A percentile compares a stretch with the other conserved stretches of the same genome.
These are phyloP conservation scores for Rhyzopertha dominica DNA, from an alignment of 1,140 invertebrate species.

Conservation along the genomic window DNA sequence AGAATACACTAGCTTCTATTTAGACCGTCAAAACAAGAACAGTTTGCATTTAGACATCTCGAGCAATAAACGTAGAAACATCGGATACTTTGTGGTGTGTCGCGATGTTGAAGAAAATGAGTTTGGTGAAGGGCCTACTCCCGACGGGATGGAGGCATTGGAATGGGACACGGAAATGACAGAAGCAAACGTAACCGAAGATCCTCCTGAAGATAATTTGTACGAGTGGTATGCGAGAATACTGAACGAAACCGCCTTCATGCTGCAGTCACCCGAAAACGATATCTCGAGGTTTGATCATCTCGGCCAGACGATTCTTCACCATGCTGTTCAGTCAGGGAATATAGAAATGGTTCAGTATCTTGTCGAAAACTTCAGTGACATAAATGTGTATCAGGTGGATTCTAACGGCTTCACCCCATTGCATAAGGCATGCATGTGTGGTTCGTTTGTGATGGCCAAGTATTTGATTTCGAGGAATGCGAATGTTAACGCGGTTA, in stretches of 20 bases:
- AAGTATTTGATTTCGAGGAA: conserved; percentile 78
- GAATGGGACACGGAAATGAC: conserved; percentile 56
- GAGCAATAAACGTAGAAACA: conserved; percentile 39
- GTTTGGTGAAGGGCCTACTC: conserved; percentile 50
- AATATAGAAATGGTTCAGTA: conserved; percentile 48
- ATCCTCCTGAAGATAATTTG: conserved; percentile 36
- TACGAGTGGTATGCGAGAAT: conserved; percentile 54
- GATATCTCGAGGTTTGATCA: conserved; percentile 47
- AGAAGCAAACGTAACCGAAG: conserved; percentile 27
- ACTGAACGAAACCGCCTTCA: conserved; percentile 49
- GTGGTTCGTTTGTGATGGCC: conserved; percentile 50
- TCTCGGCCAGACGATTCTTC: conserved; percentile 52
- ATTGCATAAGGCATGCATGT: conserved; percentile 54
- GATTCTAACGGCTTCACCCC: conserved; percentile 44
- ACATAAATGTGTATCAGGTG: conserved; percentile 37
- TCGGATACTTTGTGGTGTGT: conserved; percentile 46
- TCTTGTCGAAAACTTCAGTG: conserved; percentile 32
- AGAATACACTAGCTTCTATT: conserved; percentile 33
- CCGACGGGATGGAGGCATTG: conserved; percentile 56
- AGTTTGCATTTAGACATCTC: too few relatives aligned
- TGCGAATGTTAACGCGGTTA: conserved; percentile 73
- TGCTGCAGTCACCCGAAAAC: conserved; percentile 41
- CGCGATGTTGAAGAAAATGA: conserved; percentile 38
- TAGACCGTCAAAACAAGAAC: too few relatives aligned
- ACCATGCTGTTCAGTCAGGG: conserved; percentile 55